Base-by-base conservation (phyloP, 2,113 vertebrate genomes). In the Eurystomus gularis region DNA sequence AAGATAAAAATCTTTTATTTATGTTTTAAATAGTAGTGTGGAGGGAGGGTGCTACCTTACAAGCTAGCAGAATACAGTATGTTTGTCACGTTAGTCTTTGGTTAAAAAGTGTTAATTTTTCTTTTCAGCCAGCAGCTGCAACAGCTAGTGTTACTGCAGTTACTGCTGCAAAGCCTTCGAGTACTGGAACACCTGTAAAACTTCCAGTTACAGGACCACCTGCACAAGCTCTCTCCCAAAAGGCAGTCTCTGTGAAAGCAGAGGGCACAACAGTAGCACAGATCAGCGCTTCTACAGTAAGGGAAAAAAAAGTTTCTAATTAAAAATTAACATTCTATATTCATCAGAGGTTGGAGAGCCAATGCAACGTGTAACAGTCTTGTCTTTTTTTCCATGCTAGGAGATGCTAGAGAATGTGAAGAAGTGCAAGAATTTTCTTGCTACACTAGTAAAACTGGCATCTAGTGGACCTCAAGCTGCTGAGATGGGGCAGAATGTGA, bases 401-500 rank as follows among this genome's bases (percentile, higher is more conserved):
- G 98, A 98, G 65, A 98, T 98, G 54, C 83, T 99, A 92, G 99
- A 99, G 96, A 99, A 99, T 96, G 99, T 99, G 91, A 99, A 99
- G 97, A 99, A 99, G 97, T 99, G 99, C 96, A 99, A 99, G 97
- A 99, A 99, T 97, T 99, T 99, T 93, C 98, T 99, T 91, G 98
- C 99, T 86, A 99, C 99, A 0, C 97, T 99, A 94, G 99, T 99
- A 96, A 99, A 99, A 95, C 97, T 99, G 89, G 99, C 99, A 1
- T 99, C 98, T 48, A 98, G 98, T 95, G 99, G 98, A 92, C 98
- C 99, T 86, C 98, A 98, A 80, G 98, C 99, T 15, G 95, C 97
- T 57, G 97, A 98, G 97, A 99, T 99, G 98, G 99, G 99, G 4
- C 98, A 98, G 95, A 99, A 99, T 76, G 99, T 99, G 90, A 98